A percentile compares a stretch with the other conserved stretches of the same genome.
Evolutionary conservation across 2,113 vertebrate genomes (phyloP).

Genomic region (Oreotragus oreotragus): DNA sequence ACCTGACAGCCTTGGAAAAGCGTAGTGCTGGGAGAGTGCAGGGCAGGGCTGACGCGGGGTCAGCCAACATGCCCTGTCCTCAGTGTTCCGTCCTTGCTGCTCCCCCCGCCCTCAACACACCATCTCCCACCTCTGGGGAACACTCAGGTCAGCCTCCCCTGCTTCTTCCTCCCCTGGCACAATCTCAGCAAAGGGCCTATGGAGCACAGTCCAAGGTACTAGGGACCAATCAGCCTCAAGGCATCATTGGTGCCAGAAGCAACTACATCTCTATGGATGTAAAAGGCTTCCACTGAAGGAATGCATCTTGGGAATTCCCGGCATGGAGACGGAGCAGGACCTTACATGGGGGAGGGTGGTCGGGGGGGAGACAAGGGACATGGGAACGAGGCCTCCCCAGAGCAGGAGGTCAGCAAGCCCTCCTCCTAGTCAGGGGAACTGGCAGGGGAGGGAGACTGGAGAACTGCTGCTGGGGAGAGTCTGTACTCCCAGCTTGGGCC

Average conservation of each 20-base stretch:
- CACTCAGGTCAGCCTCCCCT: background rate
- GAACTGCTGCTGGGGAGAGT: background rate
- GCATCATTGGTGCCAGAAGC: background rate
- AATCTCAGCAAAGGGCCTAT: background rate
- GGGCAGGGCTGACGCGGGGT: rapidly evolving
- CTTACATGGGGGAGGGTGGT: background rate
- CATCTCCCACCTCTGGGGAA: background rate
- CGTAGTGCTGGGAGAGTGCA: background rate
- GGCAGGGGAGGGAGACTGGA: rapidly evolving
- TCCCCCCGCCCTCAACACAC: too few species aligned
- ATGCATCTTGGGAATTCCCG: background rate
- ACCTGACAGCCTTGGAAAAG: background rate
- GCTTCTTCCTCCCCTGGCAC: background rate
- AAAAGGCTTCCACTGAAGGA: background rate
- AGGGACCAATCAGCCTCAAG: background rate
- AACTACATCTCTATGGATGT: background rate
- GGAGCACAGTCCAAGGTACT: background rate
- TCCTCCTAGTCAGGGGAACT: background rate
- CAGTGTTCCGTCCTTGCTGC: background rate
- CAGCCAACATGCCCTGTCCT: background rate
- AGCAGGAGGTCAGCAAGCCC: background rate
- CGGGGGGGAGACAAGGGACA: background rate
- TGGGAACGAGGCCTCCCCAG: background rate
- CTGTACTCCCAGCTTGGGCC: background rate
- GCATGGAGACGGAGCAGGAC: background rate